phyloP scores from a whole-genome alignment of 2,888 invertebrate genomes.

The Hanleya hanleyi region DNA sequence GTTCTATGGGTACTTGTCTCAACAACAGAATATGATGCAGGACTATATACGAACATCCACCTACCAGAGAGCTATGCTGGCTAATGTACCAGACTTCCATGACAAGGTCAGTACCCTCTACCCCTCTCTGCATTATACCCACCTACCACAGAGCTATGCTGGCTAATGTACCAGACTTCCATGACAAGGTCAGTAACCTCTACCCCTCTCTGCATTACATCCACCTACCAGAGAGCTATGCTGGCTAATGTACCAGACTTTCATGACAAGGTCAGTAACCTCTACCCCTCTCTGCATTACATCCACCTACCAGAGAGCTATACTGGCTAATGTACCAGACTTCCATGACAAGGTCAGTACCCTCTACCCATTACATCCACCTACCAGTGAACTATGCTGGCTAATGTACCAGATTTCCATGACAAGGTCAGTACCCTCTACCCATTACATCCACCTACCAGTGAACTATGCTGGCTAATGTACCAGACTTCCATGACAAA shows the following conservation, averaged over 20 bases:
- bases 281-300: too few species aligned
- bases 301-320: too few species aligned
- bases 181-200: conserved; percentile 76
- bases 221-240: conserved; percentile 98
- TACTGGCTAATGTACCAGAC: too few species aligned
- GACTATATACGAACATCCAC: conserved; percentile 99
- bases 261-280: conserved; percentile 79
- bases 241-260: conserved; percentile 94
- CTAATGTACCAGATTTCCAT: too few species aligned
- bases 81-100: conserved; percentile 93
- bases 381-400: too few species aligned
- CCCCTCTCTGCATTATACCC: too few species aligned
- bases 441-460: conserved; percentile 99
- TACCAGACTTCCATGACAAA: conserved; percentile 87
- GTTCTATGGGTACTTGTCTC: conserved; percentile 98
- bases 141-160: conserved; percentile 98
- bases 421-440: too few species aligned
- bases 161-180: conserved; percentile 93
- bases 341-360: too few species aligned
- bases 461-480: conserved; percentile 94
- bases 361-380: too few species aligned
- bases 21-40: conserved; percentile 99
- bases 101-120: too few species aligned
- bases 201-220: too few species aligned
- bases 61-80: conserved; percentile 96